phyloP scores from a whole-genome alignment of 2,113 vertebrate species.

The Leiothrix lutea region DNA sequence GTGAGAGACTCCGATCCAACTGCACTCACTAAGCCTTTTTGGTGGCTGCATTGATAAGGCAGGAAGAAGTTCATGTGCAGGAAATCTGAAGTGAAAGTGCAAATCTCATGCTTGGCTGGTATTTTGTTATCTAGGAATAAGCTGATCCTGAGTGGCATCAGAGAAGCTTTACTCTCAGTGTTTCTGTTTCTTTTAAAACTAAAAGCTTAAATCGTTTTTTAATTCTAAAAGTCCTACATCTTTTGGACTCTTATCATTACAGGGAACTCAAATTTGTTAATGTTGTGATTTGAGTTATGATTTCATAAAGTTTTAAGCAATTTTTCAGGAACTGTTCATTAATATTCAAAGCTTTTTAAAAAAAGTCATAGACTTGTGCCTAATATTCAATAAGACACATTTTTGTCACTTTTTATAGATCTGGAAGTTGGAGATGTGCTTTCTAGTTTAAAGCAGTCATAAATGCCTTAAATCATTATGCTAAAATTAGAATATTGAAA shows the following conservation, averaged over 20 bases:
- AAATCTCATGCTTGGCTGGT: slow-evolving; percentile 57
- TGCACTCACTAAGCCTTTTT: slow-evolving; percentile 52
- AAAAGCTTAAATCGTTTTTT: neutral
- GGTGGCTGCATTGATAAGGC: slow-evolving; percentile 61
- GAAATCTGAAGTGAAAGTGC: slow-evolving; percentile 67
- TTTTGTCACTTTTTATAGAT: slow-evolving; percentile 23
- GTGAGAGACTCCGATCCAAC: slow-evolving; percentile 26
- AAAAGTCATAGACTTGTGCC: neutral
- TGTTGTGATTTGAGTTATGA: neutral
- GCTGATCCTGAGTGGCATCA: slow-evolving; percentile 43
- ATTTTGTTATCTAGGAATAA: slow-evolving; percentile 60
- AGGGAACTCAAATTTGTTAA: neutral
- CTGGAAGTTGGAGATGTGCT: neutral
- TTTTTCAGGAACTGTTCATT: neutral
- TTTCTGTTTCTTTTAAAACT: neutral
- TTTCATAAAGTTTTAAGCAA: neutral
- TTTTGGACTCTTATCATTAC: neutral
- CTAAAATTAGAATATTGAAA: slow-evolving; percentile 4
- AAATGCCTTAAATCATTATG: neutral
- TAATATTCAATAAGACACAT: neutral
- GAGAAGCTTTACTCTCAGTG: neutral
- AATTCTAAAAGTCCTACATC: neutral
- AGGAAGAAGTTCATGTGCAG: slow-evolving; percentile 28
- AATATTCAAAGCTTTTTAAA: neutral
- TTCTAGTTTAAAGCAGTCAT: slow-evolving; percentile 35